Percentiles rank a stretch among this genome's conserved stretches.
These are phyloP conservation scores for Chaunax sp. DNA, from an alignment of 2,797 vertebrate genomes.

Conservation along the genomic window DNA sequence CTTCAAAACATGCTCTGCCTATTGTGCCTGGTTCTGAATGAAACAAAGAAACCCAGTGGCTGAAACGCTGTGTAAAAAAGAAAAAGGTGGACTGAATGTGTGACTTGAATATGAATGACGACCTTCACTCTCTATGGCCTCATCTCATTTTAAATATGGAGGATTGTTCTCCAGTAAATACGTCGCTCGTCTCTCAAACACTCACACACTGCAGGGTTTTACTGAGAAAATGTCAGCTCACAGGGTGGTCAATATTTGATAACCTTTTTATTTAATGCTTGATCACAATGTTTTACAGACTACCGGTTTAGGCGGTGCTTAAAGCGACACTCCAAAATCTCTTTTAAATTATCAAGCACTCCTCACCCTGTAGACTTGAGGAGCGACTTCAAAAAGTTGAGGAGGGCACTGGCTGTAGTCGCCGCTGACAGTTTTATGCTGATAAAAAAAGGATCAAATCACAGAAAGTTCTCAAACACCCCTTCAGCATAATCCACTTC, in stretches of 20 bases:
- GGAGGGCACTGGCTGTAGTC: background rate
- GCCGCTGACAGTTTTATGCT: too few relatives aligned
- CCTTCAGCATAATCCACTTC: background rate
- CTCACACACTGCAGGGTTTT: conserved; percentile 47
- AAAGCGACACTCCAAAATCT: conserved; percentile 35
- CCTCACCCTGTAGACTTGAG: background rate
- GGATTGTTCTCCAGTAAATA: conserved; percentile 46
- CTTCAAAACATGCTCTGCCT: conserved; percentile 20
- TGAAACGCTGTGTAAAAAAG: conserved; percentile 9
- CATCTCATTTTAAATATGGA: conserved; percentile 45
- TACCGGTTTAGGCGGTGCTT: conserved; percentile 33
- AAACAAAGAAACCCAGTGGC: conserved; percentile 18
- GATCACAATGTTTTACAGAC: conserved; percentile 68
- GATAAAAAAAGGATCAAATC: conserved; percentile 10
- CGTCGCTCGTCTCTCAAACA: conserved; percentile 47
- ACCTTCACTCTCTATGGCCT: conserved; percentile 28
- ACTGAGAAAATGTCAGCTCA: conserved; percentile 68
- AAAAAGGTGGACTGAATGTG: background rate
- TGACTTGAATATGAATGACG: conserved; percentile 9
- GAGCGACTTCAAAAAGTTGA: background rate
- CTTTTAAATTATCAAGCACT: conserved; percentile 24
- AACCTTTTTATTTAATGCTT: conserved; percentile 62
- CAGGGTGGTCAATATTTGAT: conserved; percentile 66
- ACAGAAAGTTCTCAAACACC: background rate
- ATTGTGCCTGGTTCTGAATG: conserved; percentile 29